These are phyloP conservation scores for Chelon labrosus DNA, from an alignment of 2,797 vertebrate genomes.

Conservation along the genomic window DNA sequence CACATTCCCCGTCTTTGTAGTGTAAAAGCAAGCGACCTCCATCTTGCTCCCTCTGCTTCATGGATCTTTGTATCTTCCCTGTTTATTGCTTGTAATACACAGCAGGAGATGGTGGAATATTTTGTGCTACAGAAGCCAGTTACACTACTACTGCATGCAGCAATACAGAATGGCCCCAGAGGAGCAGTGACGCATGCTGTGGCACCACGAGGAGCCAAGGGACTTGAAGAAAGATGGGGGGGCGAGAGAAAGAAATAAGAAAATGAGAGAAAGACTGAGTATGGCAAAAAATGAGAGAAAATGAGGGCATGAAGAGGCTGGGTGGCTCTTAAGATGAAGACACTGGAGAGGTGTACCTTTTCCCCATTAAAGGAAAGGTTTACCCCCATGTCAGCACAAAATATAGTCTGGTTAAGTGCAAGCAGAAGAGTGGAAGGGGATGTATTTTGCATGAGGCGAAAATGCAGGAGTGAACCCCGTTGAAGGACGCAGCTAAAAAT, in stretches of 20 bases:
- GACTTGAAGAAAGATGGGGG: conserved; percentile 50
- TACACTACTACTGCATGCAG: conserved; percentile 50
- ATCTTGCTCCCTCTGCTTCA: conserved; percentile 35
- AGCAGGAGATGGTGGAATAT: conserved; percentile 62
- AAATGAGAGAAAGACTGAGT: conserved; percentile 3
- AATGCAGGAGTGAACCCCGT: conserved; percentile 45
- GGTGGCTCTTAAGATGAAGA: conserved; percentile 66
- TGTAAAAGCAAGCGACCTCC: conserved; percentile 64
- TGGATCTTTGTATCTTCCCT: conserved; percentile 48
- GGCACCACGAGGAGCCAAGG: conserved; percentile 60
- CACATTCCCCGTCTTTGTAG: conserved; percentile 57
- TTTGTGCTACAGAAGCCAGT: conserved; percentile 64
- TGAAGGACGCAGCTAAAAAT: conserved; percentile 43
- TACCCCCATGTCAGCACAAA: conserved; percentile 73
- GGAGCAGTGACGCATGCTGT: conserved; percentile 59
- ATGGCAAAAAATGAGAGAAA: conserved; percentile 23
- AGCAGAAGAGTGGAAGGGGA: conserved; percentile 49
- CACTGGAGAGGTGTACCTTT: conserved; percentile 53
- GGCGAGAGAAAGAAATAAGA: not conserved
- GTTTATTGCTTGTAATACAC: conserved; percentile 68
- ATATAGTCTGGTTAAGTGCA: conserved; percentile 73
- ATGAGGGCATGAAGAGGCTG: conserved; percentile 53
- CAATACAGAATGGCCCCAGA: conserved; percentile 62
- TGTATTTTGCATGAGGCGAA: conserved; percentile 75
- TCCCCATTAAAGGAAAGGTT: conserved; percentile 45